phyloP scores from a whole-genome alignment of 2,888 invertebrate species.

The Ametastegia equiseti region DNA sequence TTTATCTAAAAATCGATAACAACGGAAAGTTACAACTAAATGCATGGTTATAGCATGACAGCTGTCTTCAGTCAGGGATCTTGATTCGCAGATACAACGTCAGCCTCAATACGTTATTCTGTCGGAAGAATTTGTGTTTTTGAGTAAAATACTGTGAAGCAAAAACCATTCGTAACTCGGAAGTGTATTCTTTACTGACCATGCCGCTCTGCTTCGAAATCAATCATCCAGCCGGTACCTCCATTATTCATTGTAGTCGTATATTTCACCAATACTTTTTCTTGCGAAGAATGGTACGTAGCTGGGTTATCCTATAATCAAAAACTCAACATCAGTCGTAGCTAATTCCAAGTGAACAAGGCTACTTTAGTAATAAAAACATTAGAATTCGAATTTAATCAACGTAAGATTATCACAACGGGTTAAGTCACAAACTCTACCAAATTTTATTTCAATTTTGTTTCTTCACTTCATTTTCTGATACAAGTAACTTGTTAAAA shows the following conservation, averaged over 20 bases:
- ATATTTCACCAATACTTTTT: slow-evolving; percentile 81
- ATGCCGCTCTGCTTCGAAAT: slow-evolving; percentile 66
- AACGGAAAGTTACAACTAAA: no score
- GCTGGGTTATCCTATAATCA: slow-evolving; percentile 79
- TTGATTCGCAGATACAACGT: no score
- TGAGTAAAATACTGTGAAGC: background rate
- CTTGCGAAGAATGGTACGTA: slow-evolving; percentile 77
- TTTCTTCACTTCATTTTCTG: no score
- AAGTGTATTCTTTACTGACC: background rate
- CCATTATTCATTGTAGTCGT: slow-evolving; percentile 83
- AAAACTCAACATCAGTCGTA: slow-evolving; percentile 14
- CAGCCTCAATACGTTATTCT: background rate
- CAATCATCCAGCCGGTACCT: slow-evolving; percentile 84
- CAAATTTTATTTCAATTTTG: no score
- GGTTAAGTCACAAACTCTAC: background rate
- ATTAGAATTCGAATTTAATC: no score
- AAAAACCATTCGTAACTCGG: background rate
- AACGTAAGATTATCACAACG: no score
- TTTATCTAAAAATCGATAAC: no score
- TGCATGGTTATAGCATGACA: no score
- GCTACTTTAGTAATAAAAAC: no score
- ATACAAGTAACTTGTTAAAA: no score
- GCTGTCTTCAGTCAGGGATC: no score
- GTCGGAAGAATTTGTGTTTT: background rate
- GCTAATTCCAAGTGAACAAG: background rate